These are phyloP conservation scores for Macaria notata DNA, from an alignment of 2,888 invertebrate species.

Conservation along the genomic window DNA sequence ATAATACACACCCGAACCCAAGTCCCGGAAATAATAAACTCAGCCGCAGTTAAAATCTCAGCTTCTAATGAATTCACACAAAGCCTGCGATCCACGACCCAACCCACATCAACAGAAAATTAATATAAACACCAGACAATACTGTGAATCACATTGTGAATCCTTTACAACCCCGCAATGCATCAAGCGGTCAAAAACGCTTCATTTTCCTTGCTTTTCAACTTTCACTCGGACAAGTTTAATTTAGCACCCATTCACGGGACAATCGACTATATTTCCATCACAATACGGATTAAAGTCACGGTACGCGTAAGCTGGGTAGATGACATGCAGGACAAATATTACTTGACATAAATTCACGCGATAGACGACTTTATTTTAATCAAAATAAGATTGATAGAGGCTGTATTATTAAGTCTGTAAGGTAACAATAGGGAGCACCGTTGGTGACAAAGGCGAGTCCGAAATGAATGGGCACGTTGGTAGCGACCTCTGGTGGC, in stretches of 20 bases:
- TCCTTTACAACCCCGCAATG: slow-evolving; percentile 46
- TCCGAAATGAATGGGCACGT: slow-evolving; percentile 35
- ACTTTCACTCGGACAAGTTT: slow-evolving; percentile 26
- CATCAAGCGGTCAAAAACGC: slow-evolving; percentile 56
- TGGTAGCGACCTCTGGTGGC: slow-evolving; percentile 28
- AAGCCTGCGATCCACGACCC: slow-evolving; percentile 26
- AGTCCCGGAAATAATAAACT: background rate
- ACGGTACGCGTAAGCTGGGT: background rate
- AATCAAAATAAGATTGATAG: slow-evolving; percentile 7
- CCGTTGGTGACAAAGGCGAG: slow-evolving; percentile 33
- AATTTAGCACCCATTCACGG: background rate
- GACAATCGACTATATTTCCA: slow-evolving; percentile 28
- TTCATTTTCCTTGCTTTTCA: slow-evolving; percentile 58
- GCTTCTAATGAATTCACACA: slow-evolving; percentile 24
- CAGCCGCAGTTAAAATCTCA: slow-evolving; percentile 10
- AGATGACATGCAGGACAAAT: slow-evolving; percentile 12
- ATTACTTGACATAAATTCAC: background rate
- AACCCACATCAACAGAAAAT: slow-evolving; percentile 57
- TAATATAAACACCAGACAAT: slow-evolving; percentile 54
- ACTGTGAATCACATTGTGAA: slow-evolving; percentile 46
- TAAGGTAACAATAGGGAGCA: slow-evolving; percentile 32
- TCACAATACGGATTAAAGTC: slow-evolving; percentile 9
- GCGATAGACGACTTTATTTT: slow-evolving; percentile 28
- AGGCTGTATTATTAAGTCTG: slow-evolving; percentile 20
- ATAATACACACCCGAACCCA: too few relatives aligned